phyloP scores from a whole-genome alignment of 2,888 invertebrate species.

The Eupithecia dodoneata region DNA sequence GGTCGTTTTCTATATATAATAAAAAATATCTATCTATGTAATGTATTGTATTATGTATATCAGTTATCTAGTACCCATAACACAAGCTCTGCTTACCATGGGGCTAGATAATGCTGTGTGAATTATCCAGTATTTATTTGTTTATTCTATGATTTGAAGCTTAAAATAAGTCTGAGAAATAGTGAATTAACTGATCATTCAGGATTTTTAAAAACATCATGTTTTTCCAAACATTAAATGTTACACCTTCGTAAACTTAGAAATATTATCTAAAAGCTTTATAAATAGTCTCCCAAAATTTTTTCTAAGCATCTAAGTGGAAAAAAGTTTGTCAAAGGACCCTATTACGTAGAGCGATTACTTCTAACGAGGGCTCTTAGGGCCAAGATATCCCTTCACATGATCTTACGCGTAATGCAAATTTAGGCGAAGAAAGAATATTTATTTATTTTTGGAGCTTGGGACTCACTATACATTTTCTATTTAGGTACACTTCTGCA shows the following conservation, averaged over 20 bases:
- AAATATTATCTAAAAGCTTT: not conserved
- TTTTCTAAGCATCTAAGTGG: not conserved
- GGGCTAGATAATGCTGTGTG: too few species aligned
- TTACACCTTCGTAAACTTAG: not conserved
- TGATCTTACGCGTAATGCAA: conserved; percentile 47
- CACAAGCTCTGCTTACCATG: too few species aligned
- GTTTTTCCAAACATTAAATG: not conserved
- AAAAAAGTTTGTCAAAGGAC: conserved; percentile 41
- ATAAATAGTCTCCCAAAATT: not conserved
- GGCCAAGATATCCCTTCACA: conserved; percentile 51
- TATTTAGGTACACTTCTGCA: not conserved
- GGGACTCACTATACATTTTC: not conserved
- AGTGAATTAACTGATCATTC: not conserved
- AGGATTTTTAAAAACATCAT: not conserved
- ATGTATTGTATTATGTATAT: too few species aligned
- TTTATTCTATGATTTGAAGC: too few species aligned
- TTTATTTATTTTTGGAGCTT: not conserved
- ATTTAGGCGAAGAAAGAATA: conserved; percentile 15
- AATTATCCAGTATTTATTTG: too few species aligned
- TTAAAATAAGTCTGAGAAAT: not conserved
- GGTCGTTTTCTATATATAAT: too few species aligned
- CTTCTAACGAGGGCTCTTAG: conserved; percentile 51
- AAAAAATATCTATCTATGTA: too few species aligned
- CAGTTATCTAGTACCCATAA: too few species aligned
- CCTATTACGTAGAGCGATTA: conserved; percentile 59